These are phyloP conservation scores for Catharus fuscescens DNA, from an alignment of 2,113 vertebrate species.

Conservation along the genomic window DNA sequence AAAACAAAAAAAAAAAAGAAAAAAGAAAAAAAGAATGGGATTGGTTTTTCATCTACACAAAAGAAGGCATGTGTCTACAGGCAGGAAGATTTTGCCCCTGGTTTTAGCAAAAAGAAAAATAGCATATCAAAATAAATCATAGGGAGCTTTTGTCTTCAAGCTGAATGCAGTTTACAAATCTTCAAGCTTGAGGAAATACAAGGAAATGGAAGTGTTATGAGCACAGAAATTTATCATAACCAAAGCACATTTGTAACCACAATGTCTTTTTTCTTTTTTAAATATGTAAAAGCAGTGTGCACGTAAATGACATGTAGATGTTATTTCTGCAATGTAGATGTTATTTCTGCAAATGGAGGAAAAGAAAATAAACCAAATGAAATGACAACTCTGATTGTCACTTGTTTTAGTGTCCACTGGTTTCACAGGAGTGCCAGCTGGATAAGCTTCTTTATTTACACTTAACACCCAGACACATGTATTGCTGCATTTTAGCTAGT, in stretches of 20 bases:
- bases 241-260: constrained; percentile 51
- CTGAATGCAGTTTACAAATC: constrained; percentile 57
- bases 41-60: constrained; percentile 1
- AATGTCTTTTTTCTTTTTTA: background rate
- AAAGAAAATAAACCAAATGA: background rate
- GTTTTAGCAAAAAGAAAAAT: constrained; percentile 4
- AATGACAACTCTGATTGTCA: background rate
- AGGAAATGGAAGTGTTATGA: constrained; percentile 66
- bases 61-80: background rate
- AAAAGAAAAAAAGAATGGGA: background rate
- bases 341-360: constrained; percentile 56
- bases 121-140: background rate
- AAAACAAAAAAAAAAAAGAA: background rate
- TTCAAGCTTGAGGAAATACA: constrained; percentile 65
- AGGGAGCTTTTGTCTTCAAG: constrained; percentile 1
- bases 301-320: constrained; percentile 70
- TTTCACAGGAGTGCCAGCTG: constrained; percentile 20
- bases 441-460: background rate
- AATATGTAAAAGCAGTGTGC: constrained; percentile 39
- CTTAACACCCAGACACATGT: background rate
- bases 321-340: constrained; percentile 44
- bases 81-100: constrained; percentile 1
- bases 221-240: constrained; percentile 47
- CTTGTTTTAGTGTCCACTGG: constrained; percentile 11
- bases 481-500: background rate